phyloP scores from a whole-genome alignment of 2,113 vertebrate species.

The Erythrocebus patas region DNA sequence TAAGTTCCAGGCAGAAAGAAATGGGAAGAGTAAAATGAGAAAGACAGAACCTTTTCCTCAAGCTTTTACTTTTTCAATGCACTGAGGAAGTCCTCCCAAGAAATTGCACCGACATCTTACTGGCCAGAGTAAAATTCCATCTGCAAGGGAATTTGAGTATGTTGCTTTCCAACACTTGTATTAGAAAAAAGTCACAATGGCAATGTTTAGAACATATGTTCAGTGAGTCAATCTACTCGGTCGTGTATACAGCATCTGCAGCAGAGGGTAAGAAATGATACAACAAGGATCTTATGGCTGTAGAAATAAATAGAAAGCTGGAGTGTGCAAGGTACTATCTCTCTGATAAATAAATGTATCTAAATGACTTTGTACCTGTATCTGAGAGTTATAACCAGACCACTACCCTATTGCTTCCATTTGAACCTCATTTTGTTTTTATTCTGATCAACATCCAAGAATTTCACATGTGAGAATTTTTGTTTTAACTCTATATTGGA shows the following conservation, averaged over 20 bases:
- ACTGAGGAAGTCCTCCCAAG: neutral
- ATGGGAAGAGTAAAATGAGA: neutral
- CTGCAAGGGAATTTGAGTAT: neutral
- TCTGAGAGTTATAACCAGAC: neutral
- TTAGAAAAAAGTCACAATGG: neutral
- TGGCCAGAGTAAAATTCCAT: neutral
- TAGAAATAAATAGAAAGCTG: neutral
- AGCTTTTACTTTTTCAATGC: neutral
- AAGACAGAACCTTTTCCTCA: neutral
- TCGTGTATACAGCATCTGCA: neutral
- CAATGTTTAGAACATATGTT: neutral
- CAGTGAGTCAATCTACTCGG: neutral
- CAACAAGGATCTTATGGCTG: neutral
- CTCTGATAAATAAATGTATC: neutral
- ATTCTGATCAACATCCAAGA: neutral
- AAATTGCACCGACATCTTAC: neutral
- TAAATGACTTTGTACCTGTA: neutral
- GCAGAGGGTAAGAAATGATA: neutral
- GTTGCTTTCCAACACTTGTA: neutral
- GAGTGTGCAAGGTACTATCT: neutral
- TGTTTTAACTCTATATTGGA: neutral
- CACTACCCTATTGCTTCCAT: neutral
- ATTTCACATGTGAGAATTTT: neutral
- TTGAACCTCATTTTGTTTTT: neutral
- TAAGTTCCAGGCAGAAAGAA: neutral